Percentiles rank a stretch among this genome's conserved stretches.
Evolutionary conservation across 2,797 vertebrate genomes (phyloP).

Genomic region (Esox lucius): DNA sequence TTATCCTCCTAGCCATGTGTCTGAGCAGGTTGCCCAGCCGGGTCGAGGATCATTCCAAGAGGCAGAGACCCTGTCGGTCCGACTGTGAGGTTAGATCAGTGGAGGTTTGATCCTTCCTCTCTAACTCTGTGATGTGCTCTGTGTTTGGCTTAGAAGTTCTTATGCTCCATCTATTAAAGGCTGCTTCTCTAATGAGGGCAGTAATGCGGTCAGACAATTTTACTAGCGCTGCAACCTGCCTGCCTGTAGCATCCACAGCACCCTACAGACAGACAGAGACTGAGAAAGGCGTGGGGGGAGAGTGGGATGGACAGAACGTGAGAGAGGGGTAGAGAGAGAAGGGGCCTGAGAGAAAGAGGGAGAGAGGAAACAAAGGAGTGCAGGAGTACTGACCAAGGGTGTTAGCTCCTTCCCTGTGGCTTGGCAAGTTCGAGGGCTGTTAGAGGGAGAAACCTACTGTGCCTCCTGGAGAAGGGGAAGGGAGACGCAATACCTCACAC

Average conservation of each 20-base stretch:
- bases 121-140: constrained; percentile 40
- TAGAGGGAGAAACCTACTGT: too few species aligned
- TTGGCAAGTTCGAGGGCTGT: neutral
- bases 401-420: neutral
- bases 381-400: neutral
- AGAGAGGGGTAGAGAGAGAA: constrained; percentile 19
- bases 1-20: too few species aligned
- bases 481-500: constrained; percentile 27
- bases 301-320: constrained; percentile 14
- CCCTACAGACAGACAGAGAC: too few species aligned
- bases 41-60: too few species aligned
- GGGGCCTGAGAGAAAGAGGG: neutral
- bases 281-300: neutral
- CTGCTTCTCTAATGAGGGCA: constrained; percentile 66
- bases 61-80: neutral
- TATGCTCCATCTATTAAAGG: constrained; percentile 58
- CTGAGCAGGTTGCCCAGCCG: too few species aligned
- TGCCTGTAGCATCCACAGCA: too few species aligned
- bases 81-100: constrained; percentile 8
- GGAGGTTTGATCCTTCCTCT: constrained; percentile 15
- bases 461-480: too few species aligned
- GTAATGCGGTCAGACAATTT: constrained; percentile 75
- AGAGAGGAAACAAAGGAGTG: too few species aligned
- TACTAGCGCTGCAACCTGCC: constrained; percentile 56
- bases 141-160: constrained; percentile 67